Percentiles rank a stretch among this genome's conserved stretches.
Evolutionary conservation across 2,113 vertebrate genomes (phyloP).

Genomic region (Tragelaphus scriptus): DNA sequence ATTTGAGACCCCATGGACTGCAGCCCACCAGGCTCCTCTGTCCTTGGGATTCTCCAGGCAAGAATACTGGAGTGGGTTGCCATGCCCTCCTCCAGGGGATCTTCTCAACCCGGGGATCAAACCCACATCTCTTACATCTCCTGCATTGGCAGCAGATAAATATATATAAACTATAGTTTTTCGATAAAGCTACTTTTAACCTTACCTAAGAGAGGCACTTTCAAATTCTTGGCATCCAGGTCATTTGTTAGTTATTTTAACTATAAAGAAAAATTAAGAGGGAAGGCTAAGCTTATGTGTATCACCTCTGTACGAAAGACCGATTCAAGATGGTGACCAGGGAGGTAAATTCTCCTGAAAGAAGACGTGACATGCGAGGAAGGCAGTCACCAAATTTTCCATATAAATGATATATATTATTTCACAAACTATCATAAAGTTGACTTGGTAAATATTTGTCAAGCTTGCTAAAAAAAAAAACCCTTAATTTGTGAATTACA

Average conservation of each 20-base stretch:
- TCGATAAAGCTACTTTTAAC: neutral
- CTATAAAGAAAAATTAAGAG: neutral
- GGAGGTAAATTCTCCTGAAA: neutral
- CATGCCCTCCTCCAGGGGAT: neutral
- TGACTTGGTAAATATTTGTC: constrained; percentile 30
- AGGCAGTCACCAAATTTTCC: neutral
- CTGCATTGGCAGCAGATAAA: neutral
- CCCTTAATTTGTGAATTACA: neutral
- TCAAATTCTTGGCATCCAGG: neutral
- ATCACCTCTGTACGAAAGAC: neutral
- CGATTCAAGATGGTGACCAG: neutral
- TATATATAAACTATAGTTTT: neutral
- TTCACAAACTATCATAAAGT: neutral
- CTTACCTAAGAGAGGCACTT: neutral
- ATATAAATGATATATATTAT: neutral
- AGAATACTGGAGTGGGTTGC: neutral
- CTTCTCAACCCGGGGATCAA: fast-evolving
- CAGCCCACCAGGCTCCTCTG: neutral
- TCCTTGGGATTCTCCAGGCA: neutral
- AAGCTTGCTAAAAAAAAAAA: neutral
- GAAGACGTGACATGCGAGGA: neutral
- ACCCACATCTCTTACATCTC: neutral
- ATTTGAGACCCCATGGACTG: neutral
- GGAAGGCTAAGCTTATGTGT: neutral
- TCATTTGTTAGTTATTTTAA: neutral